phyloP scores from a whole-genome alignment of 2,797 vertebrate species.

The Periparus ater region DNA sequence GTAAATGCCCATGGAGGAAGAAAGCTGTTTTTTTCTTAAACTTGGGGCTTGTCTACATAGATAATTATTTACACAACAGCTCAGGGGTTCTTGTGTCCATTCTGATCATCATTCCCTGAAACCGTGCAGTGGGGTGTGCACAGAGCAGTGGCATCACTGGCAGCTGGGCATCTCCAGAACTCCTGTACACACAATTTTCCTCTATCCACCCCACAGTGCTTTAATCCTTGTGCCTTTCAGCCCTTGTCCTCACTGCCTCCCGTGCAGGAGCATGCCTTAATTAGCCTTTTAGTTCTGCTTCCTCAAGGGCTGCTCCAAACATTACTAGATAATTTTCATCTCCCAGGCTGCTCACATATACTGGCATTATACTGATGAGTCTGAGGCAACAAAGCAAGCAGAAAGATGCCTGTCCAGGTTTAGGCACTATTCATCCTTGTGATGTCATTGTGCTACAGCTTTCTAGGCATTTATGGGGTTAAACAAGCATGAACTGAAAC shows the following conservation, averaged over 20 bases:
- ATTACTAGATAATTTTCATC: neutral
- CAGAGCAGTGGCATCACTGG: fast-evolving
- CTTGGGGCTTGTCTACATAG: neutral
- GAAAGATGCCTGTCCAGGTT: neutral
- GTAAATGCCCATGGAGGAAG: neutral
- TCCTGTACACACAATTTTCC: fast-evolving
- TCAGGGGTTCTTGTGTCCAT: neutral
- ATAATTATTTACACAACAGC: neutral
- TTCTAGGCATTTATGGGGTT: neutral
- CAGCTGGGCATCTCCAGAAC: fast-evolving
- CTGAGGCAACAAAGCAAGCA: neutral
- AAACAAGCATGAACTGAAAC: neutral
- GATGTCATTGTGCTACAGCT: neutral
- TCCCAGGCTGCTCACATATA: neutral
- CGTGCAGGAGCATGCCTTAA: neutral
- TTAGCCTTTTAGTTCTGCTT: neutral
- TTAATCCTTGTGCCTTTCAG: neutral
- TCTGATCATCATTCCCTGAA: neutral
- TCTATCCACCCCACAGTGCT: neutral
- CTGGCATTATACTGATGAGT: neutral
- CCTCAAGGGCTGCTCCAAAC: neutral
- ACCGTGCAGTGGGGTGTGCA: neutral
- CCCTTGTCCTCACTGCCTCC: neutral
- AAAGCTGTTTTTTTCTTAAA: neutral
- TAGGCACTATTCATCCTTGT: neutral